A percentile compares a stretch with the other conserved stretches of the same genome.
Evolutionary conservation across 2,888 invertebrate genomes (phyloP).

Genomic region (Gerosis bhagava): DNA sequence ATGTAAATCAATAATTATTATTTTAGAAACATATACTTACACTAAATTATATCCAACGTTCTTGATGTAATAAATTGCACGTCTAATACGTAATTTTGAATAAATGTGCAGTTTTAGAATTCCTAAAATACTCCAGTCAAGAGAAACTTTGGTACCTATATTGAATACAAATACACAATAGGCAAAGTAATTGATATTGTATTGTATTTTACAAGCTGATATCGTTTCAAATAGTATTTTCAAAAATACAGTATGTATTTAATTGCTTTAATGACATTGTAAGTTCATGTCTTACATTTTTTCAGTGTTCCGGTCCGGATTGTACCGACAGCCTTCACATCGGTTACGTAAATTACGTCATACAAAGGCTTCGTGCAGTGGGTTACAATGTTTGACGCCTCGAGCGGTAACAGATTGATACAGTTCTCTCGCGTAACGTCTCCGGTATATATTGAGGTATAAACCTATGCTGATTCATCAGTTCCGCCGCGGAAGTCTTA

Average conservation of each 20-base stretch:
- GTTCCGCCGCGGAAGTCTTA: slow-evolving; percentile 74
- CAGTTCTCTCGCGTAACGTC: slow-evolving; percentile 79
- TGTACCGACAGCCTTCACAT: slow-evolving; percentile 67
- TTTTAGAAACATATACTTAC: too few relatives aligned
- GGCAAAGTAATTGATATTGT: neutral
- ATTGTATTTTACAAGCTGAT: too few relatives aligned
- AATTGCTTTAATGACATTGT: neutral
- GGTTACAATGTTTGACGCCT: slow-evolving; percentile 68
- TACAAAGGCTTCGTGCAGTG: slow-evolving; percentile 53
- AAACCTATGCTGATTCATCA: slow-evolving; percentile 76
- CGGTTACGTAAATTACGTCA: slow-evolving; percentile 80
- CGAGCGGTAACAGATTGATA: slow-evolving; percentile 69
- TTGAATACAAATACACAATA: slow-evolving; percentile 9
- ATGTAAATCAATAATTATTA: too few relatives aligned
- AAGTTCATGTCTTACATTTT: slow-evolving; percentile 7
- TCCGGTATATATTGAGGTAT: slow-evolving; percentile 80
- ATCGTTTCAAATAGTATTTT: neutral
- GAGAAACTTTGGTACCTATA: slow-evolving; percentile 5
- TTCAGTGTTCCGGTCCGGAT: slow-evolving; percentile 18
- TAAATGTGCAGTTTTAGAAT: slow-evolving; percentile 10
- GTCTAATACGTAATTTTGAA: too few relatives aligned
- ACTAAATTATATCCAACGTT: too few relatives aligned
- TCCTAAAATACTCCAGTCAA: slow-evolving; percentile 11
- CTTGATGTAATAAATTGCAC: too few relatives aligned
- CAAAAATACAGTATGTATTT: too few relatives aligned